These are phyloP conservation scores for Sinocyclocheilus anshuiensis DNA, from an alignment of 2,113 vertebrate species.

Conservation along the genomic window DNA sequence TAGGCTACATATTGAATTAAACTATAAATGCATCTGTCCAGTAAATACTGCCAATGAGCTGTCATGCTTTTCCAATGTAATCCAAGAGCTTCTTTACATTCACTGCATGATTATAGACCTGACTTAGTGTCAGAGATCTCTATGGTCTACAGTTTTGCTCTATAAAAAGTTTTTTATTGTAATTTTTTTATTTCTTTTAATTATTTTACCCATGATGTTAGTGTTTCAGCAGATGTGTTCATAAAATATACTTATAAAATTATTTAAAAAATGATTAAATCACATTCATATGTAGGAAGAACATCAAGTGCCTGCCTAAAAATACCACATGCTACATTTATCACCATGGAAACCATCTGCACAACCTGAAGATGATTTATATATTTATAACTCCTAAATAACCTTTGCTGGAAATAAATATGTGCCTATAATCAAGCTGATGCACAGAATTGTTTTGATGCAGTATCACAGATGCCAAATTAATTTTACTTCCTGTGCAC, in stretches of 20 bases:
- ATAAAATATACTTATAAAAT: neutral
- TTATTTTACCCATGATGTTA: neutral
- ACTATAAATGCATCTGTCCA: neutral
- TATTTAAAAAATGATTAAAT: neutral
- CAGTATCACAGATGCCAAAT: neutral
- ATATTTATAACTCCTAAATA: too few species aligned
- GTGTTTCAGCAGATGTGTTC: neutral
- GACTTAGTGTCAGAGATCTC: neutral
- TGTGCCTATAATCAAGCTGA: neutral
- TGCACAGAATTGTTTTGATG: neutral
- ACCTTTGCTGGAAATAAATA: neutral
- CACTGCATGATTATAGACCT: neutral
- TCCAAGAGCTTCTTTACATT: neutral
- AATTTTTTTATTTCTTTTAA: neutral
- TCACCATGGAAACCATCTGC: conserved; percentile 6
- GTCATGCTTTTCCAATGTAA: too few species aligned
- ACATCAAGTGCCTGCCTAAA: neutral
- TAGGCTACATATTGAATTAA: neutral
- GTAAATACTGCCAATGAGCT: too few species aligned
- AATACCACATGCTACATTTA: neutral
- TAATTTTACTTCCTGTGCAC: neutral
- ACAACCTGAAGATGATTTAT: neutral
- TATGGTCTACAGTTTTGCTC: neutral
- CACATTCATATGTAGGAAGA: neutral
- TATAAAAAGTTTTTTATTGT: neutral